Conservation (phyloP, 2,888 invertebrate genomes). For the Aphrophora alni region DNA sequence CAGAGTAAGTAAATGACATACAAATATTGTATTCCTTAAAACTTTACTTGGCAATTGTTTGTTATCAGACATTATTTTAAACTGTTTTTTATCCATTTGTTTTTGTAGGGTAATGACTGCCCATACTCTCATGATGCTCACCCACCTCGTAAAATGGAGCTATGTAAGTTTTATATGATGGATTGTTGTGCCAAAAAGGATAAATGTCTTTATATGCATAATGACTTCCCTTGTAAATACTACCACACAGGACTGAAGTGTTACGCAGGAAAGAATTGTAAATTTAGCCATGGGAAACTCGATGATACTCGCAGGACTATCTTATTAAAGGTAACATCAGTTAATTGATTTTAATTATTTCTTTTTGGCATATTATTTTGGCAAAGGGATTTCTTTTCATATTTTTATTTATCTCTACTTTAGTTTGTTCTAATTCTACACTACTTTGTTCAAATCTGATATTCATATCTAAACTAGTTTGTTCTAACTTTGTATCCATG, state of each 20-base stretch:
- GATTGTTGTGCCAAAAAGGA: conserved; percentile 95
- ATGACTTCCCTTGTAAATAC: conserved; percentile 97
- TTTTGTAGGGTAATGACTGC: conserved; percentile 75
- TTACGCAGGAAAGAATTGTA: conserved; percentile 77
- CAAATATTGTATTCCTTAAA: neutral
- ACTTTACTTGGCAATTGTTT: no score
- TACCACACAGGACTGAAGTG: conserved; percentile 93
- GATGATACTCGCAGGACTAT: conserved; percentile 74
- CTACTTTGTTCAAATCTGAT: no score
- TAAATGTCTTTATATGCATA: conserved; percentile 95
- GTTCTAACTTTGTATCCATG: no score
- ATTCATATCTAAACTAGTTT: no score
- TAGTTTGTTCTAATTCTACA: no score
- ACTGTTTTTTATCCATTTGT: no score
- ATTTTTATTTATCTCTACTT: no score
- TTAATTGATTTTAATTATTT: conserved; percentile 33
- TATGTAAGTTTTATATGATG: conserved; percentile 96
- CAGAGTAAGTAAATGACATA: conserved; percentile 57
- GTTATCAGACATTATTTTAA: no score
- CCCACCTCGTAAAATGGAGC: conserved; percentile 86
- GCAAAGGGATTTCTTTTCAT: no score
- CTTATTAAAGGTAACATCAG: conserved; percentile 58
- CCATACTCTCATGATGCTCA: conserved; percentile 84
- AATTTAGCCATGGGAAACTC: conserved; percentile 92
- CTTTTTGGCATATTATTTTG: no score